Evolutionary conservation across 2,888 invertebrate genomes (phyloP), one percentile per base, ranked within the genome.

Genomic region (Troides helena): DNA sequence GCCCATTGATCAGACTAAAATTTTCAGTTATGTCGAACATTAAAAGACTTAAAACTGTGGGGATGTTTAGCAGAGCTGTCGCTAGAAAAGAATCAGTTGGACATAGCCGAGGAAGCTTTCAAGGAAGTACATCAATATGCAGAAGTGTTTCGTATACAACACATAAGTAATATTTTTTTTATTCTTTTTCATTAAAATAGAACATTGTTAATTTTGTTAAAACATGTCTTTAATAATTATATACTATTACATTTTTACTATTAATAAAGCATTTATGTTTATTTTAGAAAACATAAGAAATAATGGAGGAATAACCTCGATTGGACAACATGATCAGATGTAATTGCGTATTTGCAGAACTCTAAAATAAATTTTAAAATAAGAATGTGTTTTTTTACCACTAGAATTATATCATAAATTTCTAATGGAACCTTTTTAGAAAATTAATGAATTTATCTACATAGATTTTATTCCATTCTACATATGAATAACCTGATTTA

Each of bases 81-180:
- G 1, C 97, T 97, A 70, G 96, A 97, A 75, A 95, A 96, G 72
- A 96, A 96, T 82, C 97, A 99, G 78, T 87, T 98, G 67, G 95
- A 96, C 71, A 96, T 98, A 8, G 98, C 99, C 21, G 99, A 99
- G 90, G 97, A 99, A 81, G 98, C 99, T 0, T 99, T 98, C 85
- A 97, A 98, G 6, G 79, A 90, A 2, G 93, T 93, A 72, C 85
- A 84, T 60, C 90, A 91, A 72, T 93, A 92, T 68, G 89, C 98
- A 79, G 97, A 98, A 94, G 97, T 98, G 1, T 95, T 95, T 78
- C 98, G 97, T 79, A 95, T 98, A 76, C 96, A 96, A 79, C 94
- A 97, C 80, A 94, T 98, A 56, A 96, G 70, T 70, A 67, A 59
- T 58, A 2, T 58, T 21, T 21, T 21, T 57, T 18, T 7, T 3